Evolutionary conservation across 37 sponge, comb jelly and placozoan species (phyloP).

Genomic region (Beroe ovata): DNA sequence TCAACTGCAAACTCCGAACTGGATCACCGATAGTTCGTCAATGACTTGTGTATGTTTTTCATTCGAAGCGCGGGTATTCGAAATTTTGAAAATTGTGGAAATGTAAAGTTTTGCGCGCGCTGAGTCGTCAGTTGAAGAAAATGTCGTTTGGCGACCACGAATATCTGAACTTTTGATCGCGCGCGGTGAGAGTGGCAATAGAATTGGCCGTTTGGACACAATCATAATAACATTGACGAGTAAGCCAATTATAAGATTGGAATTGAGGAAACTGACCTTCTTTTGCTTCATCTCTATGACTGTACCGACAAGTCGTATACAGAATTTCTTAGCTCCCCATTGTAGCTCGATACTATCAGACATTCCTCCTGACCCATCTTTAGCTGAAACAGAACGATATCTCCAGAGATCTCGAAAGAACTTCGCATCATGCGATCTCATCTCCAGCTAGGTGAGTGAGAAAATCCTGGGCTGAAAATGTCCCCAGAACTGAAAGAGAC

Average conservation of each 20-base stretch:
- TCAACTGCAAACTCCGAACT: too few species aligned
- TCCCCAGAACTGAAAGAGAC: too few species aligned
- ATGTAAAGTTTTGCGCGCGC: constrained; percentile 5
- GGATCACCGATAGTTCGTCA: too few species aligned
- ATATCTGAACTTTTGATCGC: constrained; percentile 5
- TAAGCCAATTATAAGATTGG: too few species aligned
- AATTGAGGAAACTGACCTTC: background rate
- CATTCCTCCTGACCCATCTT: constrained; percentile 24
- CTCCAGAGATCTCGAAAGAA: too few species aligned
- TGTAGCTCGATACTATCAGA: background rate
- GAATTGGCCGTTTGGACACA: background rate
- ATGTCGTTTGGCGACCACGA: background rate
- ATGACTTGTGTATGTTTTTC: background rate
- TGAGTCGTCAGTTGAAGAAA: background rate
- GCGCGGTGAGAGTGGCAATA: background rate
- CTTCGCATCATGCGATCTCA: too few species aligned
- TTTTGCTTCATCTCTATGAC: background rate
- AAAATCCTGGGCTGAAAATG: too few species aligned
- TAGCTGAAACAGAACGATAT: background rate
- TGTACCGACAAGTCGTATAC: background rate
- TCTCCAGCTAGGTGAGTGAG: too few species aligned
- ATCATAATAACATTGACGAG: too few species aligned
- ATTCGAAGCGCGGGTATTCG: constrained; percentile 32
- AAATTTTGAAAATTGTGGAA: constrained; percentile 39
- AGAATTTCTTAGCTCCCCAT: constrained; percentile 29